These are phyloP conservation scores for Eupsilia transversa DNA, from an alignment of 2,888 invertebrate species.

Conservation along the genomic window DNA sequence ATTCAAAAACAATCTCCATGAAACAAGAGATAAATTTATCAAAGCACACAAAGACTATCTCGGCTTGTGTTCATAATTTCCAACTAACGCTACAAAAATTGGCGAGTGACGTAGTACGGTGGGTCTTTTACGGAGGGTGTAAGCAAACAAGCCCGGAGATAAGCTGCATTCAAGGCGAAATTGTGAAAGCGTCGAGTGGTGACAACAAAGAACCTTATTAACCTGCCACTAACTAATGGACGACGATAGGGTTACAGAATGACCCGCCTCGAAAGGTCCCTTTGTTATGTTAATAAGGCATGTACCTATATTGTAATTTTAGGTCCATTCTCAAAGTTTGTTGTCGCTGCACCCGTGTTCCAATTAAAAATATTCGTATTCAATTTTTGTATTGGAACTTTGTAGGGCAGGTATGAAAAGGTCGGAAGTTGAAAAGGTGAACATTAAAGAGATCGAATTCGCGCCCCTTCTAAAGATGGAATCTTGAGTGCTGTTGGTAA, in stretches of 20 bases:
- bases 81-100: constrained; percentile 85
- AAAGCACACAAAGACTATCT: constrained; percentile 69
- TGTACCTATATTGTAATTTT: constrained; percentile 76
- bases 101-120: constrained; percentile 70
- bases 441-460: constrained; percentile 81
- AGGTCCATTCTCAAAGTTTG: constrained; percentile 69
- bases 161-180: constrained; percentile 87
- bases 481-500: constrained; percentile 77
- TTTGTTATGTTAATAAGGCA: constrained; percentile 81
- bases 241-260: constrained; percentile 83
- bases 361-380: constrained; percentile 65
- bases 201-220: constrained; percentile 88
- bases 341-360: constrained; percentile 62
- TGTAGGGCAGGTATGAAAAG: constrained; percentile 58
- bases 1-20: constrained; percentile 64
- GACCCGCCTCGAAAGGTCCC: constrained; percentile 74
- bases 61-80: constrained; percentile 80
- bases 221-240: constrained; percentile 87
- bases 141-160: constrained; percentile 86
- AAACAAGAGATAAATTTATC: constrained; percentile 71
- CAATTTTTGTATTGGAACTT: constrained; percentile 54
- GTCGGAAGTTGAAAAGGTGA: constrained; percentile 65
- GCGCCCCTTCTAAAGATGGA: constrained; percentile 78
- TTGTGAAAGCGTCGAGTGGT: constrained; percentile 83
- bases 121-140: constrained; percentile 79